Base-by-base conservation (phyloP, 2,113 vertebrate genomes). In the Cynopterus brachyotis region DNA sequence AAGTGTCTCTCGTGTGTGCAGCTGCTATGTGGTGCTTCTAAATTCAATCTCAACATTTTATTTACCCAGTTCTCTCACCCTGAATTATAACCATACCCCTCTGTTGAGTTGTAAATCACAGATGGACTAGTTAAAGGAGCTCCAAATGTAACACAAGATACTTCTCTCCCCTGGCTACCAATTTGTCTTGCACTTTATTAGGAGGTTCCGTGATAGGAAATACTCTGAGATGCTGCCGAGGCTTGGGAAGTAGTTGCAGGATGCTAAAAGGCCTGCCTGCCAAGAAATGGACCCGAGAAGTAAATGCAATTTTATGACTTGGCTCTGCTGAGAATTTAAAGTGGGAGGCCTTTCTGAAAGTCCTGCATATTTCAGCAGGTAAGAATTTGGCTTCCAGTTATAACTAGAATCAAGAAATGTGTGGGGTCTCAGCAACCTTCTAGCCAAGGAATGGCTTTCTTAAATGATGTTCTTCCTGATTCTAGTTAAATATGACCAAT, bases 161-260 rank as follows among this genome's bases (percentile, higher is more conserved):
- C 59, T 32, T 45, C 55, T 81, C 59, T 92, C 66, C 70, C 92
- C 47, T 2, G 5, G 81, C 93, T 94, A 69, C 95, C 91, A 76
- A 88, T 97, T 94, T 96, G 87, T 96, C 94, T 97, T 91, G 55
- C 11, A 37, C 66, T 95, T 95, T 95, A 96, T 95, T 97, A 79
- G 57, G 55, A 91, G 57, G 69, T 4, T 5, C 15, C 9, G 1
- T 28, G n/a, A 35, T 78, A 42, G 70, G 84, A 92, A 88, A n/a
- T 19, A 5, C 47, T 82, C 60, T 75, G 60, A 92, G 90, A 94
- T 57, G 32, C 70, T 62, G 93, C 59, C 0, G 40, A 84, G 50
- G 15, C 81, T 69, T 78, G 32, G 75, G 92, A 53, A 88, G 83
- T 45, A 66, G 40, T 16, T 60, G 10, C n/a, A 72, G 75, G 64